phyloP scores from a whole-genome alignment of 2,113 vertebrate species.

The Dasyornis broadbenti region DNA sequence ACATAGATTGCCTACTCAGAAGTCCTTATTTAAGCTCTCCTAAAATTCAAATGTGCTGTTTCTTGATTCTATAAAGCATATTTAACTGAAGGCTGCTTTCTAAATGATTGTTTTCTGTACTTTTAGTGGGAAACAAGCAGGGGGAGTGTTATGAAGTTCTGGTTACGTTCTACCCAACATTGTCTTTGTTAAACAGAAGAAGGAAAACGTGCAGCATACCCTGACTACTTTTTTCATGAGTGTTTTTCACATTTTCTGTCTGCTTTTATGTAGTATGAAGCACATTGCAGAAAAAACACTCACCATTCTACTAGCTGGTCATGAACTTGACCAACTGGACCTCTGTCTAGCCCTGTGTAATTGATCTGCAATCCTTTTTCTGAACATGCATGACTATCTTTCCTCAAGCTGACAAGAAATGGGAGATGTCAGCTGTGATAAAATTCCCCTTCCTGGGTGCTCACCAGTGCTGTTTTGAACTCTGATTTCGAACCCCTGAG shows the following conservation, averaged over 20 bases:
- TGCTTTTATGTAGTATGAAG: not conserved
- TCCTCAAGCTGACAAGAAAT: not conserved
- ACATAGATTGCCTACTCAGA: not conserved
- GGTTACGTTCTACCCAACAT: not conserved
- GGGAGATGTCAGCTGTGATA: not conserved
- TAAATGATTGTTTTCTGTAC: not conserved
- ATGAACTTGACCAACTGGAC: not conserved
- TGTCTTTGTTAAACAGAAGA: not conserved
- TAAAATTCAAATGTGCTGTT: not conserved
- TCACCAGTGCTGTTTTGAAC: not conserved
- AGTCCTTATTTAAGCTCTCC: not conserved
- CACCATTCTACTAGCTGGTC: not conserved
- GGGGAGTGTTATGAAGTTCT: not conserved
- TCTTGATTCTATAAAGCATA: not conserved
- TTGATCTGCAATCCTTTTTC: not conserved
- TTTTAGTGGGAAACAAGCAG: not conserved
- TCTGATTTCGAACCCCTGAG: no score
- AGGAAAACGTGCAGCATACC: not conserved
- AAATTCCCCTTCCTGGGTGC: not conserved
- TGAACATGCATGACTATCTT: not conserved
- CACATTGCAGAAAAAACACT: rapidly evolving
- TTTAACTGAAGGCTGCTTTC: not conserved
- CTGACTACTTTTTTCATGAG: not conserved
- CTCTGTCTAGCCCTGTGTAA: not conserved
- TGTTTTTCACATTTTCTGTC: not conserved